Conservation (phyloP, 2,797 vertebrate species). For the Numenius phaeopus region DNA sequence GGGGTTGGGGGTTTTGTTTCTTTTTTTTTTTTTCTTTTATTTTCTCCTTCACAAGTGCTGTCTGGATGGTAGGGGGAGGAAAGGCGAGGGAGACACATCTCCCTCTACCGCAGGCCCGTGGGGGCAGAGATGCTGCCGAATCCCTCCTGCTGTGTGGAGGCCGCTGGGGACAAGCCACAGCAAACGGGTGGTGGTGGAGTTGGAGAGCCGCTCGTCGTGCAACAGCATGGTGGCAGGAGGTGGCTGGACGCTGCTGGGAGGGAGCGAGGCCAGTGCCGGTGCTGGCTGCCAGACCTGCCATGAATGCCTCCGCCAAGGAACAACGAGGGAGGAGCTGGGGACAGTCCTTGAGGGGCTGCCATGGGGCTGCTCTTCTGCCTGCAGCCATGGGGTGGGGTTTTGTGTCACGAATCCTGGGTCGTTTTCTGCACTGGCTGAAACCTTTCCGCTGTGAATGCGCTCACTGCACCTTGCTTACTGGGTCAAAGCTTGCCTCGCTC, state of each 20-base stretch:
- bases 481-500: background rate
- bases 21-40: background rate
- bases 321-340: background rate
- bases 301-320: background rate
- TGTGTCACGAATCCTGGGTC: background rate
- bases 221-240: background rate
- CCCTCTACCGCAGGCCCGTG: background rate
- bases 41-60: slow-evolving; percentile 11
- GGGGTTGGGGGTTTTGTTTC: background rate
- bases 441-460: background rate
- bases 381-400: background rate
- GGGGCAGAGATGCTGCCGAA: background rate
- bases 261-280: background rate
- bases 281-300: background rate
- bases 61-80: background rate
- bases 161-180: background rate
- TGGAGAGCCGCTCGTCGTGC: fast-evolving
- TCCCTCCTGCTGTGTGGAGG: background rate
- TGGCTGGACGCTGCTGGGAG: background rate
- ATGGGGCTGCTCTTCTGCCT: background rate
- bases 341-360: background rate
- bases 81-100: background rate
- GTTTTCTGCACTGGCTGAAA: background rate
- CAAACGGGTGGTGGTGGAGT: fast-evolving
- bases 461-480: background rate